Conservation (phyloP, 2,797 vertebrate genomes). For the Gymnoscopelus braueri region DNA sequence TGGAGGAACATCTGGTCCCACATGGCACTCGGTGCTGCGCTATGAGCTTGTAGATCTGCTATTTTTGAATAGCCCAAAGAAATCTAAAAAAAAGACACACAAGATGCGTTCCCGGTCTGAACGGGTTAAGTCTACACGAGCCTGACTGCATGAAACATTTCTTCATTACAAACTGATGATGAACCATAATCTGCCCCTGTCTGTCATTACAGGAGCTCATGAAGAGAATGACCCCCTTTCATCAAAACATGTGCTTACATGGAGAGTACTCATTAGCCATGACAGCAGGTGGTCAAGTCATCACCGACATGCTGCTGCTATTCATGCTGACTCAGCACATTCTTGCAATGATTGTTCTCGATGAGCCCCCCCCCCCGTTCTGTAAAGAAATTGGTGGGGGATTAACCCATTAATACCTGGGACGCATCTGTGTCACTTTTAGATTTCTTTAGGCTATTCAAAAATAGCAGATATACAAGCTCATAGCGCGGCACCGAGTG, state of each 20-base stretch:
- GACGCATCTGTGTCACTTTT: too few species aligned
- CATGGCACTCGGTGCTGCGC: too few species aligned
- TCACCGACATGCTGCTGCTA: slow-evolving; percentile 39
- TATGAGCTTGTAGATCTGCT: too few species aligned
- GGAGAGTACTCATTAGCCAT: slow-evolving; percentile 50
- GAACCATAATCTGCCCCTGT: slow-evolving; percentile 63
- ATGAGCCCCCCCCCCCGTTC: slow-evolving; percentile 1
- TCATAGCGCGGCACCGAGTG: too few species aligned
- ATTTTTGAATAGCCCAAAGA: too few species aligned
- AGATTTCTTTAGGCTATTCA: too few species aligned
- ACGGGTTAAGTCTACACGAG: slow-evolving; percentile 10
- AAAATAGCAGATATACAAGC: too few species aligned
- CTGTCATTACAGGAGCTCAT: slow-evolving; percentile 62
- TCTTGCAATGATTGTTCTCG: slow-evolving; percentile 26
- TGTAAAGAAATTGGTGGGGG: not conserved
- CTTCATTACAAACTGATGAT: slow-evolving; percentile 76
- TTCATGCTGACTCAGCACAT: slow-evolving; percentile 51
- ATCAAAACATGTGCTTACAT: slow-evolving; percentile 58
- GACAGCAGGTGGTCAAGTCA: slow-evolving; percentile 62
- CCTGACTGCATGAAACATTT: slow-evolving; percentile 57
- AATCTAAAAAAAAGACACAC: too few species aligned
- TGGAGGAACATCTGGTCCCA: too few species aligned
- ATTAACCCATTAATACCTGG: too few species aligned
- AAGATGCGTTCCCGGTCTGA: too few species aligned
- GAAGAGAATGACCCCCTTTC: slow-evolving; percentile 52